phyloP scores from a whole-genome alignment of 2,113 vertebrate species.

The Etheostoma cragini region DNA sequence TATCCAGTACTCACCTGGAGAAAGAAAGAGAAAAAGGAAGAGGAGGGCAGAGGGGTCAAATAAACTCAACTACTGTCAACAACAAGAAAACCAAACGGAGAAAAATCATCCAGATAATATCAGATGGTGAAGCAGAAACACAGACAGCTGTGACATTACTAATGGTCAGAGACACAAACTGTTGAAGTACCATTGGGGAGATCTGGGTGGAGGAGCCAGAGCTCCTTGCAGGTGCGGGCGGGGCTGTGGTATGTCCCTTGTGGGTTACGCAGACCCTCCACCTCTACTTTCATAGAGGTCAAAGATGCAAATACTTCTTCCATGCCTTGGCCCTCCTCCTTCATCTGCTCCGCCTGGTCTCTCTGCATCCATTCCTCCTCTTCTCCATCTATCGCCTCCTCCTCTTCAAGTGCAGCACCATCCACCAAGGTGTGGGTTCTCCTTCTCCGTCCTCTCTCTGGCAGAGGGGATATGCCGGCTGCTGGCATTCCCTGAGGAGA shows the following conservation, averaged over 20 bases:
- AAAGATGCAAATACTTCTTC: constrained; percentile 96
- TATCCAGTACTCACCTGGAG: constrained; percentile 96
- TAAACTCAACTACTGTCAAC: background rate
- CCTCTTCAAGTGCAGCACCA: constrained; percentile 80
- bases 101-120: background rate
- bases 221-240: constrained; percentile 95
- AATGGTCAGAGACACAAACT: constrained; percentile 10
- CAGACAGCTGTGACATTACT: background rate
- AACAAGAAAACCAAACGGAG: background rate
- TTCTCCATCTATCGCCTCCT: constrained; percentile 67
- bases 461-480: constrained; percentile 66
- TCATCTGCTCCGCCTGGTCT: constrained; percentile 64
- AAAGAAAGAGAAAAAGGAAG: background rate
- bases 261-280: constrained; percentile 94
- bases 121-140: background rate
- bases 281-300: constrained; percentile 93
- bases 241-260: constrained; percentile 93
- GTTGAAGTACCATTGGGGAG: constrained; percentile 88
- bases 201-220: constrained; percentile 92
- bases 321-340: constrained; percentile 90
- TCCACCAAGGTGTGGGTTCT: constrained; percentile 86
- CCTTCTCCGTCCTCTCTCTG: constrained; percentile 83
- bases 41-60: background rate
- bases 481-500: constrained; percentile 68
- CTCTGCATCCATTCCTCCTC: constrained; percentile 75